A percentile compares a stretch with the other conserved stretches of the same genome.
These are phyloP conservation scores for Brachypodius melanocephalos DNA, from an alignment of 2,113 vertebrate species.

Conservation along the genomic window DNA sequence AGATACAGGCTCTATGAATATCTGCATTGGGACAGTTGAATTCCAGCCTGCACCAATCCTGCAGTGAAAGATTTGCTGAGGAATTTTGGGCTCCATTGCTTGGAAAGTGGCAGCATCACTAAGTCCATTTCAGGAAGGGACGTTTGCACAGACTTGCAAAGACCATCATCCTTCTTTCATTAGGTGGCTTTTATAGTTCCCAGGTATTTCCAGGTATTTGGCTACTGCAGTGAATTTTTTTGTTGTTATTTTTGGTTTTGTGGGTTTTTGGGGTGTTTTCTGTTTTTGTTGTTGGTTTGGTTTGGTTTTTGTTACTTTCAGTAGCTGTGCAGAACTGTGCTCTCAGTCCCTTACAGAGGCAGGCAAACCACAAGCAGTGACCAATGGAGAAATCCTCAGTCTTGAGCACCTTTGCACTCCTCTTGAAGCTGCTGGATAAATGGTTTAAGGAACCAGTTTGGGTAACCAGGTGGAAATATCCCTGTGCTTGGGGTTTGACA, in stretches of 20 bases:
- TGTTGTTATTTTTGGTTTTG: not conserved
- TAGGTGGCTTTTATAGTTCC: not conserved
- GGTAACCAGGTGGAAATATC: not conserved
- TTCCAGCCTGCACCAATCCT: not conserved
- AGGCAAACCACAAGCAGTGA: not conserved
- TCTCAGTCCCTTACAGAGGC: not conserved
- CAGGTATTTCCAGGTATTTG: not conserved
- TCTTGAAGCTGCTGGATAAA: not conserved
- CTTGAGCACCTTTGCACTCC: not conserved
- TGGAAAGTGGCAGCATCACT: not conserved
- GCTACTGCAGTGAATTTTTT: not conserved
- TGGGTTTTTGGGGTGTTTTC: too few species aligned
- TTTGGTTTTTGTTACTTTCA: not conserved
- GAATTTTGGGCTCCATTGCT: not conserved
- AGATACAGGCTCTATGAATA: not conserved
- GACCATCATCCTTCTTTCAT: not conserved
- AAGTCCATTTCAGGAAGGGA: not conserved
- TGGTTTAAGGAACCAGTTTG: not conserved
- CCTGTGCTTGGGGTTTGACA: not conserved
- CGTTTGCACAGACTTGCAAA: not conserved
- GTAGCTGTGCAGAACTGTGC: not conserved
- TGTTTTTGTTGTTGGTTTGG: not conserved
- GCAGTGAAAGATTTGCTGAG: not conserved
- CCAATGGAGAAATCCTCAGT: not conserved
- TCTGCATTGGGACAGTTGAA: not conserved